Conservation (phyloP, 2,113 vertebrate species). For the Echinops telfairi region DNA sequence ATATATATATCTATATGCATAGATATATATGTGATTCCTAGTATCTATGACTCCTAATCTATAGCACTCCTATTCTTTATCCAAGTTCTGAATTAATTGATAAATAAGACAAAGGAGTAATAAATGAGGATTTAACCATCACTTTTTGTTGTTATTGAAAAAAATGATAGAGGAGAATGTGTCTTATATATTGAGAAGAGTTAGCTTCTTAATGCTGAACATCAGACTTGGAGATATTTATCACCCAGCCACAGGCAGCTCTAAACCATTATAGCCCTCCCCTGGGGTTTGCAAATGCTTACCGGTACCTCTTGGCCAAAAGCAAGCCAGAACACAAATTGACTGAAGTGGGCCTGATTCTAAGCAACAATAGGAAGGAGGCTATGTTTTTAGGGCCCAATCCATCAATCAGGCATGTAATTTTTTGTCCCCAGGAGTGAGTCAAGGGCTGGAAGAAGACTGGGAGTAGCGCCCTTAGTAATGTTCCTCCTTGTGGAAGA, state of each 20-base stretch:
- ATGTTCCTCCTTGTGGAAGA: neutral
- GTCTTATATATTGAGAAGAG: neutral
- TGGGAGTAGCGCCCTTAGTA: neutral
- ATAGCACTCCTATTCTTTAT: neutral
- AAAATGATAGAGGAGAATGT: neutral
- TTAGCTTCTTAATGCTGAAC: neutral
- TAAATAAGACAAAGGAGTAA: conserved; percentile 15
- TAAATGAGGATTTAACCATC: neutral
- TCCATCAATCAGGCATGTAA: neutral
- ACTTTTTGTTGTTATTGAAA: neutral
- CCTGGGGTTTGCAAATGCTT: neutral
- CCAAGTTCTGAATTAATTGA: neutral
- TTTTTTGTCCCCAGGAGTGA: neutral
- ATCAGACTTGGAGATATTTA: neutral
- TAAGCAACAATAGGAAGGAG: neutral
- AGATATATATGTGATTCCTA: too few species aligned
- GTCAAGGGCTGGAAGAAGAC: neutral
- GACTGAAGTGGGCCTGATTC: neutral
- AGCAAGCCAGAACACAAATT: neutral
- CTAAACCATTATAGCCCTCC: neutral
- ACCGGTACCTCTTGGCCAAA: too few species aligned
- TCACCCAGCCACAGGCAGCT: neutral
- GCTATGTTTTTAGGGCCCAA: neutral
- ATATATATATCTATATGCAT: too few species aligned
- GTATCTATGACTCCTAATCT: neutral